Percentiles rank a stretch among this genome's conserved stretches.
Conservation (phyloP, 2,797 vertebrate species). For the Leontocebus nigricollis region DNA sequence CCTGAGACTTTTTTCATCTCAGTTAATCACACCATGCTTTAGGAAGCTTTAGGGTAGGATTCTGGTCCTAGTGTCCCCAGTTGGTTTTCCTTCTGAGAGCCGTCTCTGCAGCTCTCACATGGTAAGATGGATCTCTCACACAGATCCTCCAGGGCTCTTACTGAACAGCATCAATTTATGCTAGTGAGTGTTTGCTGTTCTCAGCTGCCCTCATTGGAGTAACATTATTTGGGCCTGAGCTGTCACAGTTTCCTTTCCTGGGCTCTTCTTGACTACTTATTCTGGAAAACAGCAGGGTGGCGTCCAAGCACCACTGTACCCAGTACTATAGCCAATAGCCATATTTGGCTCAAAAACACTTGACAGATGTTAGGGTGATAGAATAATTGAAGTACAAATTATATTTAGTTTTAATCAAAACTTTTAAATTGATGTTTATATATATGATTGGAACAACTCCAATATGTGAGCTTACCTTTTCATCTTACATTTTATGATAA, state of each 20-base stretch:
- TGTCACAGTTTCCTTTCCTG: not conserved
- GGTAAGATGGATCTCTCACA: not conserved
- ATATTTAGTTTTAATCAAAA: not conserved
- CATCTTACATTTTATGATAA: not conserved
- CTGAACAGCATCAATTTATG: not conserved
- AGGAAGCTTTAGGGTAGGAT: not conserved
- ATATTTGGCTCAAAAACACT: not conserved
- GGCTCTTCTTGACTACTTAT: not conserved
- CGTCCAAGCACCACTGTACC: not conserved
- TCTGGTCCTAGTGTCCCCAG: too few relatives aligned
- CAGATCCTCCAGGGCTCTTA: not conserved
- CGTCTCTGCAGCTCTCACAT: not conserved
- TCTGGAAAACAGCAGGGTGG: not conserved
- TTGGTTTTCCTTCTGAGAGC: not conserved
- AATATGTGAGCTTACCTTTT: not conserved
- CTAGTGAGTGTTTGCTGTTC: not conserved
- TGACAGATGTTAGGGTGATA: not conserved
- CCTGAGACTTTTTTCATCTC: not conserved
- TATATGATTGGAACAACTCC: not conserved
- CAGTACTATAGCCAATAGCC: not conserved
- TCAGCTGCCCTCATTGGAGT: not conserved
- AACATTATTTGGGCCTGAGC: not conserved
- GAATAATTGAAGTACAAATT: not conserved
- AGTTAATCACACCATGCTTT: not conserved
- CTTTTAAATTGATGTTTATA: not conserved